Evolutionary conservation across 2,797 vertebrate species (phyloP), one percentile per base, ranked within the genome.

Genomic region (Hypotaenidia okinawae): DNA sequence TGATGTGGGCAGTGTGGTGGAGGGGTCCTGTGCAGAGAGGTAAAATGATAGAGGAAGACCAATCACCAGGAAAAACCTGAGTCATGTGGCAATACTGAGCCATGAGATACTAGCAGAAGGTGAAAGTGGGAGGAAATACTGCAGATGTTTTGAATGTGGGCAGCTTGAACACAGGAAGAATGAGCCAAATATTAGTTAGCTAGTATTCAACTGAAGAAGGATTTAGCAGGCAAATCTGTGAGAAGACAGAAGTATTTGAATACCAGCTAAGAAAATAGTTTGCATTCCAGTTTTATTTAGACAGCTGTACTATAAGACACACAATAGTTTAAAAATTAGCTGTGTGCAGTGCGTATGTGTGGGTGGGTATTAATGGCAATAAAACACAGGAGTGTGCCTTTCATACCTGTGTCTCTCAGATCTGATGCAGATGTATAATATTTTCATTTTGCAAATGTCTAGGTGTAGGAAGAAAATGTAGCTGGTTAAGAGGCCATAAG

Each of bases 401-500:
- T 92, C 7, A 4, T 94, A 95, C 75, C 93, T 94, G 54, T 87
- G 86, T 82, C 69, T 92, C 79, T 64, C 21, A 82, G 64, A 58
- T 89, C 37, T 90, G 88, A 87, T 93, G 93, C 90, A 87, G 83
- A 76, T 80, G 54, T 39, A 89, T 25, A 94, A 82, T 93, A 95
- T 87, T 94, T 96, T 96, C 47, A 78, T 96, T 90, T 61, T 90
- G 64, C 45, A 86, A 93, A 94, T 91, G 24, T 47, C 78, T 90
- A 7, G 47, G 70, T 83, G 93, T 89, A 95, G 86, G 88, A 87
- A 96, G 85, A 93, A 96, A 95, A 94, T 75, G 74, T 87, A 87
- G 74, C 81, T 96, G 93, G 86, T 92, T 94, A 93, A 95, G 72
- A 90, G 86, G 75, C 90, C 68, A 93, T 95, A 95, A 96, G 88